A percentile compares a stretch with the other conserved stretches of the same genome.
Conservation (phyloP, 2,113 vertebrate genomes). For the Agapornis roseicollis region DNA sequence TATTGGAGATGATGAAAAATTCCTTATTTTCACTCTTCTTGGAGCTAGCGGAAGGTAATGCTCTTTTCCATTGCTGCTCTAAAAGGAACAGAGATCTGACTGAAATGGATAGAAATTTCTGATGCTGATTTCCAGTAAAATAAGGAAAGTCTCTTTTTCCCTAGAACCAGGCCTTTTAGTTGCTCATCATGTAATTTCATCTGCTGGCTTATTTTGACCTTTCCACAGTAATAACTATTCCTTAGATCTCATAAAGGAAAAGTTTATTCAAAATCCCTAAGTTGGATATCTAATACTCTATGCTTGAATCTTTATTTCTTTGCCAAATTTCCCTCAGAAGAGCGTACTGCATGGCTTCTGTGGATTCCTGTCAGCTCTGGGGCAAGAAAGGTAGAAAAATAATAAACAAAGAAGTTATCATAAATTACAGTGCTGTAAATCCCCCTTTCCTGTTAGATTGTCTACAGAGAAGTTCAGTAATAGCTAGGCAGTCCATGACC, state of each 20-base stretch:
- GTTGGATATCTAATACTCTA: neutral
- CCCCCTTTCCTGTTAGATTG: neutral
- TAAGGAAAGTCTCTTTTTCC: neutral
- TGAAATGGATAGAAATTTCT: neutral
- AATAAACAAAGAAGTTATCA: neutral
- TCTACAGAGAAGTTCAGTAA: slow-evolving; percentile 2
- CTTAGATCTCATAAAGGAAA: neutral
- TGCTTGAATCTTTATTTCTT: neutral
- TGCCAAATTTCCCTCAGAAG: neutral
- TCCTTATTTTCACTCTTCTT: neutral
- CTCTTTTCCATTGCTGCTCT: neutral
- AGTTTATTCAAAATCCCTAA: neutral
- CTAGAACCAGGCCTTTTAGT: neutral
- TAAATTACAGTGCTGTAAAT: neutral
- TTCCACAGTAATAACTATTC: neutral
- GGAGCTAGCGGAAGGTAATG: neutral
- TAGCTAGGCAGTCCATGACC: neutral
- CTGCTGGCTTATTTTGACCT: neutral
- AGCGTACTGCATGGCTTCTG: neutral
- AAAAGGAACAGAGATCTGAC: neutral
- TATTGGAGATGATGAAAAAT: neutral
- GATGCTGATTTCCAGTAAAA: neutral
- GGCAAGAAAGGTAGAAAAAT: neutral
- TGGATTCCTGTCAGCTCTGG: neutral
- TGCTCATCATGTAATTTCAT: neutral